Base-by-base conservation (phyloP, 2,797 vertebrate genomes). In the Limnodromus scolopaceus region DNA sequence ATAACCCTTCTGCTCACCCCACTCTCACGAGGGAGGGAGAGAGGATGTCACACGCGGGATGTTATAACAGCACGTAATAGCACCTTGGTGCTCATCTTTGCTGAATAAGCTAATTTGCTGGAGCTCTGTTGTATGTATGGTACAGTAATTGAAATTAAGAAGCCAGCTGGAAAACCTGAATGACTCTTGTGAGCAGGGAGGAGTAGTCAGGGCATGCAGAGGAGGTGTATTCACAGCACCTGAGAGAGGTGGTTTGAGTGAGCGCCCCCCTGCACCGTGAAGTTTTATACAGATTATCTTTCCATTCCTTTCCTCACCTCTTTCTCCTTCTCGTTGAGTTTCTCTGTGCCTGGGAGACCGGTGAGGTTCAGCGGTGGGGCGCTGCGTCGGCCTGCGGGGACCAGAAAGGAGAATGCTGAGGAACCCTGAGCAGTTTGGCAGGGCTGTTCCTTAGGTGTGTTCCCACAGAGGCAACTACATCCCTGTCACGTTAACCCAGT, bases 281-380 rank as follows among this genome's bases (percentile, higher is more conserved):
- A 65, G 28, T 27, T 55, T 38, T 19, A 2, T 0, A 13, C 6
- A 65, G 38, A 9, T 28, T 41, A 28, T 54, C 49, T 79, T 85
- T 87, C 13, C 43, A 20, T 64, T n/a, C 43, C n/a, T 91, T 76
- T 77, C 61, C 58, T 92, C 98, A 99, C 99, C 99, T 99, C 99
- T 97, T 99, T 99, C 97, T 99, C 99, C 78, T 98, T 98, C 93
- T 99, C 99, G 14, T 99, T 99, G 57, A 99, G 99, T 68, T 99
- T 99, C 98, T 99, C 99, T 0, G 99, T 99, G 75, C 99, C 99
- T 9, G 99, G 99, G 68, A 99, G 98, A 76, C 99, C 99, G 0
- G 99, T 99, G 94, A 99, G 98, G 98, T 99, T 99, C 96, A 99
- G 98, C 1, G 99, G 99, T 4, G 99, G 99, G 36, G 99, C 99